A percentile compares a stretch with the other conserved stretches of the same genome.
These are phyloP conservation scores for Trypoxylus dichotomus DNA, from an alignment of 1,140 invertebrate species.

Conservation along the genomic window DNA sequence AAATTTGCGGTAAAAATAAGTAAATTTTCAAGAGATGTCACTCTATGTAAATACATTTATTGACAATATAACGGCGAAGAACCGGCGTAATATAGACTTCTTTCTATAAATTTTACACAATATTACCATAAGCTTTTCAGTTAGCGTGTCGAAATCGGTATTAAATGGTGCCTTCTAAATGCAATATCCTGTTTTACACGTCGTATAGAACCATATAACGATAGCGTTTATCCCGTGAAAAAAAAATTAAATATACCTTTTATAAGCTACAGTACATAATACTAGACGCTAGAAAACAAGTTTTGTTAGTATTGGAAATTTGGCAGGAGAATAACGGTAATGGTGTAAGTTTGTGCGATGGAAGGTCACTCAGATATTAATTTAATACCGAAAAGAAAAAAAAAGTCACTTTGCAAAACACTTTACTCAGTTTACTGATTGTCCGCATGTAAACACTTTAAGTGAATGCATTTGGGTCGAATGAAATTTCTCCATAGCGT, in stretches of 20 bases:
- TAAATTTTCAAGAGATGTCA: too few species aligned
- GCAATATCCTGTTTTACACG: constrained; percentile 13
- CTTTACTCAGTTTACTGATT: background rate
- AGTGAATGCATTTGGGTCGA: constrained; percentile 13
- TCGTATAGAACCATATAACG: background rate
- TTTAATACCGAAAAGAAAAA: background rate
- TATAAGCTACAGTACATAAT: background rate
- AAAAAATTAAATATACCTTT: background rate
- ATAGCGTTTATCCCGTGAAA: background rate
- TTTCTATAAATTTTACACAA: background rate
- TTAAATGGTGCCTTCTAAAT: background rate
- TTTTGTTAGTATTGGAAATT: background rate
- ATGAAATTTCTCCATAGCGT: background rate
- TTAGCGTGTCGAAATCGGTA: constrained; percentile 2
- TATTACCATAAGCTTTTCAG: constrained; percentile 5
- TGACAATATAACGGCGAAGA: too few species aligned
- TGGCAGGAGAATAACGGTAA: constrained; percentile 18
- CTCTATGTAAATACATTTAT: too few species aligned
- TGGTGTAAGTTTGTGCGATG: background rate
- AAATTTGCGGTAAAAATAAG: too few species aligned
- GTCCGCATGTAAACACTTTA: background rate
- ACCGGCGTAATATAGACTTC: too few species aligned
- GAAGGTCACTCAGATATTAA: constrained; percentile 3
- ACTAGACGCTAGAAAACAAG: background rate
- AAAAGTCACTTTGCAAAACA: constrained; percentile 1